Percentiles rank a stretch among this genome's conserved stretches.
phyloP scores from a whole-genome alignment of 2,888 invertebrate species.

The Timandra comae region DNA sequence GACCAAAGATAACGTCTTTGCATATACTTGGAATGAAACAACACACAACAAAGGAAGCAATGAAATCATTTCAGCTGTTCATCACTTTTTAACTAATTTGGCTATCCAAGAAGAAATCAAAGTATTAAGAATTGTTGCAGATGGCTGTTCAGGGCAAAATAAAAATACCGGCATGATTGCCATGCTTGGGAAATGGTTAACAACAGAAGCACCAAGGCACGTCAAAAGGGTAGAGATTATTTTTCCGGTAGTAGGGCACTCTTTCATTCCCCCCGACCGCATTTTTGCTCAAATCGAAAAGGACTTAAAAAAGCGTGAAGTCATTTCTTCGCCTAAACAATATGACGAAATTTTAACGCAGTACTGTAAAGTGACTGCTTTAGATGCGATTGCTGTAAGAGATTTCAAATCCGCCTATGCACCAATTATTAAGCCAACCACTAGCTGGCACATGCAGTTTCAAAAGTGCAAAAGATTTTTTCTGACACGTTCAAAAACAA shows the following conservation, averaged over 20 bases:
- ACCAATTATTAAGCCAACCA: too few relatives aligned
- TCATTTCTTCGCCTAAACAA: not conserved
- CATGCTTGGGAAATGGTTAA: conserved; percentile 4
- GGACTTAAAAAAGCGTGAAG: not conserved
- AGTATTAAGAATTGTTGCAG: not conserved
- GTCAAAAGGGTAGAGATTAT: conserved; percentile 2
- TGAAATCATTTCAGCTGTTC: conserved; percentile 6
- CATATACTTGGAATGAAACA: conserved; percentile 6
- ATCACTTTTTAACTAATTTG: conserved; percentile 3
- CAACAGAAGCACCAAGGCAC: conserved; percentile 1
- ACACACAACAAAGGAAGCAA: conserved; percentile 4
- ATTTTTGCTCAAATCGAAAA: conserved; percentile 4
- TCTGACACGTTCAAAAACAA: too few relatives aligned
- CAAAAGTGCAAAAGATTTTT: too few relatives aligned
- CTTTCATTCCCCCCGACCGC: conserved; percentile 4
- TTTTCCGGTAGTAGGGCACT: conserved; percentile 5
- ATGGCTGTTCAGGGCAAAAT: conserved; percentile 7
- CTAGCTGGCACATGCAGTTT: too few relatives aligned
- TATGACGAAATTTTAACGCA: too few relatives aligned
- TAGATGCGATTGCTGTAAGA: too few relatives aligned
- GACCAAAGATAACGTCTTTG: conserved; percentile 7
- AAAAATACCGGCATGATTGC: conserved; percentile 3
- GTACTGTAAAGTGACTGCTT: too few relatives aligned
- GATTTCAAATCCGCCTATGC: too few relatives aligned
- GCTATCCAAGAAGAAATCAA: not conserved